Conservation (phyloP, 1,140 invertebrate species). For the Thaumetopoea pityocampa region DNA sequence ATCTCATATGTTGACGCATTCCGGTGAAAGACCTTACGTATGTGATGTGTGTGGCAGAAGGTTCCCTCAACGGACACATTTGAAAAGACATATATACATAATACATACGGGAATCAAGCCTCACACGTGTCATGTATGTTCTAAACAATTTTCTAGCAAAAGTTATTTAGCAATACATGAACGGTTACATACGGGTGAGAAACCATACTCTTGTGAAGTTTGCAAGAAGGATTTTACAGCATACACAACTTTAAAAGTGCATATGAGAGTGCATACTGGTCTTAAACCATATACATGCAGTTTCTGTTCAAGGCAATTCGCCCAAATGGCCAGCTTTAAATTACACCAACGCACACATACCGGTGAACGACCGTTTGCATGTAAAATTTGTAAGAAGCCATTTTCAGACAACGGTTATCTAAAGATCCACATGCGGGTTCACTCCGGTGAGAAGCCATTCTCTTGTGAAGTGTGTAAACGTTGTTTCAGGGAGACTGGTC, state of each 20-base stretch:
- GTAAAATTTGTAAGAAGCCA: conserved; percentile 51
- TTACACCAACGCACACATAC: conserved; percentile 90
- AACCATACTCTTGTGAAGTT: conserved; percentile 75
- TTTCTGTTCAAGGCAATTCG: conserved; percentile 86
- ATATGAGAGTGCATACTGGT: conserved; percentile 79
- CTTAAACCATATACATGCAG: conserved; percentile 83
- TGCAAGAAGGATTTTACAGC: conserved; percentile 71
- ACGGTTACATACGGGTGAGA: conserved; percentile 76
- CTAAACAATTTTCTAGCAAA: conserved; percentile 86
- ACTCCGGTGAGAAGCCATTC: conserved; percentile 63
- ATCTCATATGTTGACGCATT: conserved; percentile 89
- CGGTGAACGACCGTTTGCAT: conserved; percentile 90
- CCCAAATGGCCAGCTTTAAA: conserved; percentile 84
- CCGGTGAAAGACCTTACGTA: conserved; percentile 90
- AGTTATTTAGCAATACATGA: conserved; percentile 78
- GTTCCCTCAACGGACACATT: conserved; percentile 87
- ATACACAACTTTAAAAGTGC: conserved; percentile 76
- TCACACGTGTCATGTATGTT: conserved; percentile 90
- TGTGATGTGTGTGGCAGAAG: conserved; percentile 88
- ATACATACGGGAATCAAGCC: conserved; percentile 88
- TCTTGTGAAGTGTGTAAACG: conserved; percentile 59
- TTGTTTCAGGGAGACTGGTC: conserved; percentile 56
- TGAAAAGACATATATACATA: conserved; percentile 89
- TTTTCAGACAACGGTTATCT: conserved; percentile 67
- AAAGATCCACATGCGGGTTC: conserved; percentile 68